Evolutionary conservation across 2,797 vertebrate species (phyloP), one percentile per base, ranked within the genome.

Genomic region (Helarctos malayanus): DNA sequence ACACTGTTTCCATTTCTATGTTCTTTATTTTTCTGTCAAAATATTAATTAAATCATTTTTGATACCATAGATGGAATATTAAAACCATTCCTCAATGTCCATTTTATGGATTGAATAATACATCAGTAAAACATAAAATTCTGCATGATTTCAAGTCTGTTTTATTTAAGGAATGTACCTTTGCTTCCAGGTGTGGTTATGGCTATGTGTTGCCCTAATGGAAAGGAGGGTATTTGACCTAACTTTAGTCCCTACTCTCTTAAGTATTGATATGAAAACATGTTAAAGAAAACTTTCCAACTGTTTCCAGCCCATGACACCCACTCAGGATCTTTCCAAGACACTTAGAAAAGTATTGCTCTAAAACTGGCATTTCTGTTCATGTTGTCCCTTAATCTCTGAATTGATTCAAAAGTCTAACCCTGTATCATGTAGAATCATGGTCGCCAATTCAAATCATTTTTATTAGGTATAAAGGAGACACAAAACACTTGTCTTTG

Each of bases 1-100:
- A n/a, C 59, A 68, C 16, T 47, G 19, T 25, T 88, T 41, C 7
- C 11, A 68, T 68, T 68, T 81, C 21, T 16, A 68, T 47, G 54
- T 68, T 83, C 12, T 75, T 94, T 84, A 41, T 41, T 76, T 69
- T 65, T 65, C 29, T 87, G 18, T 84, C 56, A 65, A 47, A 41
- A 87, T 83, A n/a, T 63, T 54, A 83, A 57, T 73, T 89, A 95
- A 71, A 52, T 91, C 3, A 93, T 32, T 89, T 56, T 81, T 35
- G 23, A 79, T 71, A 56, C 7, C 25, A 8, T 5, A 45, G 38
- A 18, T 71, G 29, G 23, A 57, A 69, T 82, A 63, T 56, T 56
- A 29, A 75, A 91, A 59, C 23, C 35, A 35, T 80, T 91, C 3
- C 14, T 91, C 52, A 79, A 4, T 47, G 32, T 32, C 38, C 38